Conservation (phyloP, 2,888 invertebrate genomes). For the Hydriomena furcata region DNA sequence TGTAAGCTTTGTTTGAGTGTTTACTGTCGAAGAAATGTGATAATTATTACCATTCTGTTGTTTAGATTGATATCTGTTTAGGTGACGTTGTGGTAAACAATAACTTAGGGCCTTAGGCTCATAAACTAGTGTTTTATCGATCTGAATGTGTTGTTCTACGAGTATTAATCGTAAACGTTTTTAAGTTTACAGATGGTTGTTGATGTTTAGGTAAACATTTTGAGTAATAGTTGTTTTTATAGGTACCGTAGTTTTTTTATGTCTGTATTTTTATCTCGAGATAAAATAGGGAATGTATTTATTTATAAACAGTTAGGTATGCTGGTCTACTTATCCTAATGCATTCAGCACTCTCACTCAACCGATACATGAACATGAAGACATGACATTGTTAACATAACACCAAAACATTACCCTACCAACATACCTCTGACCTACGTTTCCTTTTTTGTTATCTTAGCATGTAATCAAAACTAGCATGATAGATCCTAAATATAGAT, state of each 20-base stretch:
- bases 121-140: constrained; percentile 48
- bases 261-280: constrained; percentile 48
- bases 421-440: constrained; percentile 47
- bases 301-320: constrained; percentile 45
- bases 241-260: constrained; percentile 42
- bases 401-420: constrained; percentile 36
- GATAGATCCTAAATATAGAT: constrained; percentile 36
- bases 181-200: constrained; percentile 80
- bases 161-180: constrained; percentile 66
- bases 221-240: constrained; percentile 60
- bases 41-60: constrained; percentile 35
- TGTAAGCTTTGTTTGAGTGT: constrained; percentile 68
- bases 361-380: constrained; percentile 64
- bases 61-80: constrained; percentile 50
- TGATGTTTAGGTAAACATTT: constrained; percentile 77
- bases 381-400: constrained; percentile 44
- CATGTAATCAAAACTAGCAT: constrained; percentile 39
- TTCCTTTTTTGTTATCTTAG: constrained; percentile 47
- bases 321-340: constrained; percentile 42
- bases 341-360: constrained; percentile 63
- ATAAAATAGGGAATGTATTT: constrained; percentile 62
- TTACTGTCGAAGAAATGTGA: constrained; percentile 46
- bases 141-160: constrained; percentile 60
- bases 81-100: constrained; percentile 55
- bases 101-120: constrained; percentile 74